phyloP scores from a whole-genome alignment of 2,113 vertebrate species.

The Rhodinocichla rosea region DNA sequence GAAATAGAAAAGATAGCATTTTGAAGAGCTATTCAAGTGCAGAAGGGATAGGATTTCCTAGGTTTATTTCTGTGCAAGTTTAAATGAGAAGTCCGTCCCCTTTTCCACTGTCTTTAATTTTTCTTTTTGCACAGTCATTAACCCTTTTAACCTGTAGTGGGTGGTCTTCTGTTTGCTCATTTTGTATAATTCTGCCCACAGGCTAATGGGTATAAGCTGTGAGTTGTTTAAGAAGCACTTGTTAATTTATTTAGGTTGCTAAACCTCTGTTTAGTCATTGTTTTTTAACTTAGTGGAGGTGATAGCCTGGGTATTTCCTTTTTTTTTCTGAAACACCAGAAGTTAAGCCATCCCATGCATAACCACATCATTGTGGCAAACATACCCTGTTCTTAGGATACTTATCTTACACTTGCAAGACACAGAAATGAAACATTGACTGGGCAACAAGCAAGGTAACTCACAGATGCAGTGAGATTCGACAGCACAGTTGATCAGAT shows the following conservation, averaged over 20 bases:
- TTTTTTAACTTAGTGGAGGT: not conserved
- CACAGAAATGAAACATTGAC: not conserved
- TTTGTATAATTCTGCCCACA: not conserved
- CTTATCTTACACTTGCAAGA: not conserved
- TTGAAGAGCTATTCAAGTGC: not conserved
- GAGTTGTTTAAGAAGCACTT: not conserved
- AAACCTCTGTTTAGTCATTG: not conserved
- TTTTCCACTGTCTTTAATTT: not conserved
- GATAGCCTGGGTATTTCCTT: not conserved
- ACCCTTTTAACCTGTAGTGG: not conserved
- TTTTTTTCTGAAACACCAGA: not conserved
- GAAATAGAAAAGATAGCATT: not conserved
- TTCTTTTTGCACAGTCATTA: not conserved
- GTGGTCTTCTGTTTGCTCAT: not conserved
- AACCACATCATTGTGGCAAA: not conserved
- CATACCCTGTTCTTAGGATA: not conserved
- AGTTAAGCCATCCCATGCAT: not conserved
- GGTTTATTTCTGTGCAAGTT: not conserved
- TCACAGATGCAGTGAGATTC: not conserved
- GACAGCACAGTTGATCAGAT: not conserved
- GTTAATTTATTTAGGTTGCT: not conserved
- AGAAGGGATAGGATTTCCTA: not conserved
- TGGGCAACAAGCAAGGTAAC: not conserved
- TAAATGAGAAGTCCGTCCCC: not conserved
- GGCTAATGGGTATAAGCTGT: not conserved